A percentile compares a stretch with the other conserved stretches of the same genome.
Evolutionary conservation across 2,113 vertebrate genomes (phyloP).

Genomic region (Nothoprocta perdicaria): DNA sequence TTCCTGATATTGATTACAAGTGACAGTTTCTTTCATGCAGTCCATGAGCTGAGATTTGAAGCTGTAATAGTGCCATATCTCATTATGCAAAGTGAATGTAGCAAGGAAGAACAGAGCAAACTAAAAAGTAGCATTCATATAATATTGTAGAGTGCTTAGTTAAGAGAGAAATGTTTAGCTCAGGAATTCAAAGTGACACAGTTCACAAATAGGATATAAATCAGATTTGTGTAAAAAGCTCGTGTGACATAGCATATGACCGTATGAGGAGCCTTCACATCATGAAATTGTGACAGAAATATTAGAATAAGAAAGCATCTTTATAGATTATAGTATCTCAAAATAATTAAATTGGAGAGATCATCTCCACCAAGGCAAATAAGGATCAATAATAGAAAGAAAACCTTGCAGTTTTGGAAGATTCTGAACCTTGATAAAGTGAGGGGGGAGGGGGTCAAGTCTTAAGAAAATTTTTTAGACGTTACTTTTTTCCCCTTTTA

Average conservation of each 20-base stretch:
- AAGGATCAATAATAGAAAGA: not conserved
- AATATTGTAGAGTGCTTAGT: not conserved
- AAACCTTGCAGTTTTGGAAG: not conserved
- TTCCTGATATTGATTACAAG: conserved; percentile 35
- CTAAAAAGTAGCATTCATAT: conserved; percentile 16
- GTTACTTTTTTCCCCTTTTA: not conserved
- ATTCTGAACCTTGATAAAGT: not conserved
- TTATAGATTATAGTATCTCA: not conserved
- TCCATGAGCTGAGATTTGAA: conserved; percentile 16
- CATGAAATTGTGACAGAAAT: not conserved
- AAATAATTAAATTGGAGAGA: not conserved
- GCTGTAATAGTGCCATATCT: conserved; percentile 20
- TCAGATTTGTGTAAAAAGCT: not conserved
- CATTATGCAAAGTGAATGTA: conserved; percentile 3
- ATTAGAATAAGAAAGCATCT: not conserved
- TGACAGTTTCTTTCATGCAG: conserved; percentile 46
- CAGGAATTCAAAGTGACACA: not conserved
- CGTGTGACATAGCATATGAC: not conserved
- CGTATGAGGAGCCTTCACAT: not conserved
- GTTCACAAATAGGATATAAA: not conserved
- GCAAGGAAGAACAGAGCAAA: not conserved
- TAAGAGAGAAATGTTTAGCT: not conserved
- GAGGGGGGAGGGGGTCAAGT: not conserved
- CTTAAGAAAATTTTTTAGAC: not conserved
- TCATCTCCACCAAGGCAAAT: not conserved